Evolutionary conservation across 2,113 vertebrate genomes (phyloP).

Genomic region (Romanogobio albipinnatus): DNA sequence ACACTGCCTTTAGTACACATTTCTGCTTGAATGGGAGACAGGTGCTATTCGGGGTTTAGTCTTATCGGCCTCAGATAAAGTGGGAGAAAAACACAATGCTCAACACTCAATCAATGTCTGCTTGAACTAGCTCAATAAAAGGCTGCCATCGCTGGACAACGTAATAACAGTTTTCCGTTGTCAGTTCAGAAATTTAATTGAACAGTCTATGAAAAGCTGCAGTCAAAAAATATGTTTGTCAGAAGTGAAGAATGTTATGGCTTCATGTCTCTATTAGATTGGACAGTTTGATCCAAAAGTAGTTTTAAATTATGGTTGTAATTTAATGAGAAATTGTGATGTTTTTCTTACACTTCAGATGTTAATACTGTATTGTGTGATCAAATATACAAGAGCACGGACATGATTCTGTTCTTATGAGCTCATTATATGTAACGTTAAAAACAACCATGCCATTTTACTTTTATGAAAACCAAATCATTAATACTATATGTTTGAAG

Average conservation of each 20-base stretch:
- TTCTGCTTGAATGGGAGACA: slow-evolving; percentile 39
- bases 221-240: background rate
- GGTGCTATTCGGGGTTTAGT: slow-evolving; percentile 40
- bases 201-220: background rate
- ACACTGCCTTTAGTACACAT: slow-evolving; percentile 12
- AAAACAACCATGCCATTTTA: slow-evolving; percentile 34
- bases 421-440: background rate
- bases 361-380: background rate
- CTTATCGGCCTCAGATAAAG: slow-evolving; percentile 45
- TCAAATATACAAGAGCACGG: background rate
- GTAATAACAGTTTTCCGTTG: slow-evolving; percentile 10
- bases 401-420: background rate
- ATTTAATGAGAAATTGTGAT: too few species aligned
- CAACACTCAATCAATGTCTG: slow-evolving; percentile 33
- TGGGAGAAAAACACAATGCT: slow-evolving; percentile 29
- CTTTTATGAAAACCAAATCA: slow-evolving; percentile 41
- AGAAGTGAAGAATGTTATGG: background rate
- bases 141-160: background rate
- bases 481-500: background rate
- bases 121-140: slow-evolving; percentile 23
- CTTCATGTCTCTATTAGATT: background rate
- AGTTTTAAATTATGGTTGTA: background rate
- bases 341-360: background rate
- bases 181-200: slow-evolving; percentile 22
- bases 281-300: background rate